phyloP scores from a whole-genome alignment of 2,113 vertebrate genomes.

The Pituophis catenifer region DNA sequence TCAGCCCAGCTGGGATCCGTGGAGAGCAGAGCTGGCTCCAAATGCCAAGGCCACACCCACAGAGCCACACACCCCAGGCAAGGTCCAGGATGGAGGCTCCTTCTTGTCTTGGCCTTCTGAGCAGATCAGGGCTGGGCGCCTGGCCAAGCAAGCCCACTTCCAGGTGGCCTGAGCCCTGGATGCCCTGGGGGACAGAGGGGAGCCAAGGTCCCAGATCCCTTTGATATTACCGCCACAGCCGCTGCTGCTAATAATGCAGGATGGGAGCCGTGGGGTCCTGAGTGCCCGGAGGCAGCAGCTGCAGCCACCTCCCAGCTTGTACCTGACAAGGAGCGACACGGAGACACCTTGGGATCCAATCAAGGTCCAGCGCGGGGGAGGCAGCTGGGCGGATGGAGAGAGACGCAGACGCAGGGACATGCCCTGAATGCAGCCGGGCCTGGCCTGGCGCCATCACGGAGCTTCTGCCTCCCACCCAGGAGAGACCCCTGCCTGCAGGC shows the following conservation, averaged over 20 bases:
- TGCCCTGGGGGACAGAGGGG: not conserved
- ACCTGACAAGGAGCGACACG: not conserved
- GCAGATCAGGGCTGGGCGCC: not conserved
- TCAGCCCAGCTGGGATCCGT: not conserved
- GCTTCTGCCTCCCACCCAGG: not conserved
- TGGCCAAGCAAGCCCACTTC: not conserved
- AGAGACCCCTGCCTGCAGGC: not conserved
- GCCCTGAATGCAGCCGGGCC: not conserved
- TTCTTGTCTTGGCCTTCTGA: not conserved
- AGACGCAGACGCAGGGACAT: not conserved
- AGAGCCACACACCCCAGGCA: not conserved
- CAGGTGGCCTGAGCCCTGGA: not conserved
- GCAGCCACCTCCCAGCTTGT: not conserved
- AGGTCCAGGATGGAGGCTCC: not conserved
- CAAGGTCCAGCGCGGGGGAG: not conserved
- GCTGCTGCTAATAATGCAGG: accelerated
- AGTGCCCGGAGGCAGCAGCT: not conserved
- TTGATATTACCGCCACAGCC: accelerated
- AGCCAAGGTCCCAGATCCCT: not conserved
- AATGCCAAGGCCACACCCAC: not conserved
- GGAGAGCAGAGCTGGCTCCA: not conserved
- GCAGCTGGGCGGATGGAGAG: not conserved
- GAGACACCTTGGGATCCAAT: not conserved
- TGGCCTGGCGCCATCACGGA: not conserved
- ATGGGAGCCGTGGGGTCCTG: accelerated